A percentile compares a stretch with the other conserved stretches of the same genome.
These are phyloP conservation scores for Agriopis marginaria DNA, from an alignment of 2,888 invertebrate genomes.

Conservation along the genomic window DNA sequence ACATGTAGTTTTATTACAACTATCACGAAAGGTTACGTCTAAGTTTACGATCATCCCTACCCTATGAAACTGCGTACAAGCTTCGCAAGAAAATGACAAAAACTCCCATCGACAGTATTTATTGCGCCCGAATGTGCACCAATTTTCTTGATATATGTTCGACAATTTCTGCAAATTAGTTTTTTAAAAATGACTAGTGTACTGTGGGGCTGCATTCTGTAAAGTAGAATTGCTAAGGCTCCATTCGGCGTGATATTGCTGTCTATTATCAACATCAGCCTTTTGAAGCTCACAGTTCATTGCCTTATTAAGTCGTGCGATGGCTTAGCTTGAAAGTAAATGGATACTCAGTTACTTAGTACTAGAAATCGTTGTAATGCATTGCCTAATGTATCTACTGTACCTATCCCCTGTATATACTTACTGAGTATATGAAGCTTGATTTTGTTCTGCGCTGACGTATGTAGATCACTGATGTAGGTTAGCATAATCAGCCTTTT, in stretches of 20 bases:
- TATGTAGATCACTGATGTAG: too few relatives aligned
- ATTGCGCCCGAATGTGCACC: neutral
- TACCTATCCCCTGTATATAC: too few relatives aligned
- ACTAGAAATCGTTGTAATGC: neutral
- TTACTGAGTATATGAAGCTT: too few relatives aligned
- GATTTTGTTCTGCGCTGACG: too few relatives aligned
- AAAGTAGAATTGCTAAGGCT: conserved; percentile 1
- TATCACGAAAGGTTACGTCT: conserved; percentile 6
- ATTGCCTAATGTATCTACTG: neutral
- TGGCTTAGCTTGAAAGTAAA: neutral
- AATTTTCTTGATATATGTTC: conserved; percentile 7
- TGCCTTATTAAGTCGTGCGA: neutral
- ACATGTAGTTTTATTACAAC: conserved; percentile 1
- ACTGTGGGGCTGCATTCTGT: neutral
- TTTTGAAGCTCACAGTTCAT: neutral
- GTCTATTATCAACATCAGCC: neutral
- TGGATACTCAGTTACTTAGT: neutral
- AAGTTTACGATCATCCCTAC: conserved; percentile 1
- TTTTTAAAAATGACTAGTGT: neutral
- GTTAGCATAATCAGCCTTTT: too few relatives aligned
- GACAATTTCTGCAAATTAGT: conserved; percentile 7
- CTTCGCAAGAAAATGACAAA: conserved; percentile 4
- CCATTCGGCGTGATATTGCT: neutral
- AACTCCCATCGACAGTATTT: conserved; percentile 6
- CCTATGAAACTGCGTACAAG: conserved; percentile 8